A percentile compares a stretch with the other conserved stretches of the same genome.
These are phyloP conservation scores for Chironex yamaguchii DNA, from an alignment of 30 jellyfish, hydroid and myxozoan genomes.

Conservation along the genomic window DNA sequence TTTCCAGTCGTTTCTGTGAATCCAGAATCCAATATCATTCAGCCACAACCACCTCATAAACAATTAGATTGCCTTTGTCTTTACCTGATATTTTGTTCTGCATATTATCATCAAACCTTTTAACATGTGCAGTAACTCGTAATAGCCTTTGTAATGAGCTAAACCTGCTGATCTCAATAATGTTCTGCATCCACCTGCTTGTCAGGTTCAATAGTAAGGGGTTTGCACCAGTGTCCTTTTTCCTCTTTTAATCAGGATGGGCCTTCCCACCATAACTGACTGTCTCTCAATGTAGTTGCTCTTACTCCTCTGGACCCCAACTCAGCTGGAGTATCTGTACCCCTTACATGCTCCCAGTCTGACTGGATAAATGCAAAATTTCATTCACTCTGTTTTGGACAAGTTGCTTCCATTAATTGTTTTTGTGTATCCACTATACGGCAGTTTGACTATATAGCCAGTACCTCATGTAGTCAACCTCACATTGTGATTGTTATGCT, in stretches of 20 bases:
- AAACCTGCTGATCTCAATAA: conserved; percentile 9
- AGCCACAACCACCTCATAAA: background rate
- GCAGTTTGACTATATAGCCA: conserved; percentile 2
- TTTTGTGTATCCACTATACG: background rate
- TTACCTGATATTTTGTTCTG: background rate
- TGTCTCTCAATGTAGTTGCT: background rate
- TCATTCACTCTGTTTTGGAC: conserved; percentile 32
- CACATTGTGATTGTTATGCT: no score
- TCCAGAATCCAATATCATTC: conserved; percentile 2
- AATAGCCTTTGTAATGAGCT: conserved; percentile 2
- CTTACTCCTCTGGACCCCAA: conserved; percentile 48
- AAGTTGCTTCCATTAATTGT: background rate
- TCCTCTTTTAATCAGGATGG: conserved; percentile 20
- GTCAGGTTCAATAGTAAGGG: background rate
- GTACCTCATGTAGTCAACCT: background rate
- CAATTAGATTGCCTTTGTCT: background rate
- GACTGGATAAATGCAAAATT: background rate
- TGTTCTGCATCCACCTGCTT: background rate
- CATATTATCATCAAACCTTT: background rate
- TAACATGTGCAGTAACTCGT: conserved; percentile 26
- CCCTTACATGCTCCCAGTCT: conserved; percentile 24
- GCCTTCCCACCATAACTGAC: conserved; percentile 55
- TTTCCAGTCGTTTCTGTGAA: background rate
- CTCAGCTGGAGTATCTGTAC: conserved; percentile 45
- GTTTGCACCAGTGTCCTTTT: conserved; percentile 32